These are phyloP conservation scores for Nephrocerus scutellatus DNA, from an alignment of 2,888 invertebrate species.

Conservation along the genomic window DNA sequence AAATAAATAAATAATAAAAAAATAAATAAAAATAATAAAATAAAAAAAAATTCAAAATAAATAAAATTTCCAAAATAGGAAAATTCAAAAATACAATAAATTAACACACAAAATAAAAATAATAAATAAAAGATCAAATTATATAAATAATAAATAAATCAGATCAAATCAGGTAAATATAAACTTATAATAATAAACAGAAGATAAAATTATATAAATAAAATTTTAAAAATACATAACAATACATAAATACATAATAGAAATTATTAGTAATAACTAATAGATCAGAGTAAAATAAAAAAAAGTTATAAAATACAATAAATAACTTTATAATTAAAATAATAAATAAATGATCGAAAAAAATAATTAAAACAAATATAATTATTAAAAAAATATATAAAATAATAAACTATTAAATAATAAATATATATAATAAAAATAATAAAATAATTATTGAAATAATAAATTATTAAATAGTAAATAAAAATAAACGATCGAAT, in stretches of 20 bases:
- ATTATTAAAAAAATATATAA: too few relatives aligned
- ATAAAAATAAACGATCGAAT: slow-evolving; percentile 4
- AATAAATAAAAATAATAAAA: background rate
- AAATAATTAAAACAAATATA: slow-evolving; percentile 7
- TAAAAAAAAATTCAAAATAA: slow-evolving; percentile 1
- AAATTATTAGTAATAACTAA: slow-evolving; percentile 14
- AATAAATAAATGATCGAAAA: too few relatives aligned
- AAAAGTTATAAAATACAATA: slow-evolving; percentile 26
- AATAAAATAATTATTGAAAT: slow-evolving; percentile 1
- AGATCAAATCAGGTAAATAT: slow-evolving; percentile 1
- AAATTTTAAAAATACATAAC: background rate
- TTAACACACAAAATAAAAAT: too few relatives aligned
- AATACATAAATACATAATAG: slow-evolving; percentile 4
- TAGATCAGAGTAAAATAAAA: slow-evolving; percentile 15
- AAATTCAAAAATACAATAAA: too few relatives aligned
- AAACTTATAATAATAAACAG: background rate
- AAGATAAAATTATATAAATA: slow-evolving; percentile 3
- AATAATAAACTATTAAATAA: too few relatives aligned
- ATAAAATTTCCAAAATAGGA: slow-evolving; percentile 3
- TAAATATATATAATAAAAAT: too few relatives aligned
- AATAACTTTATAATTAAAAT: slow-evolving; percentile 18
- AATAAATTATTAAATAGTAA: slow-evolving; percentile 1
- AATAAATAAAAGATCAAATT: too few relatives aligned
- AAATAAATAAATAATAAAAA: background rate
- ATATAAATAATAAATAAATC: too few relatives aligned